Evolutionary conservation across 1,140 invertebrate species (phyloP).

Genomic region (Brachionus calyciflorus): DNA sequence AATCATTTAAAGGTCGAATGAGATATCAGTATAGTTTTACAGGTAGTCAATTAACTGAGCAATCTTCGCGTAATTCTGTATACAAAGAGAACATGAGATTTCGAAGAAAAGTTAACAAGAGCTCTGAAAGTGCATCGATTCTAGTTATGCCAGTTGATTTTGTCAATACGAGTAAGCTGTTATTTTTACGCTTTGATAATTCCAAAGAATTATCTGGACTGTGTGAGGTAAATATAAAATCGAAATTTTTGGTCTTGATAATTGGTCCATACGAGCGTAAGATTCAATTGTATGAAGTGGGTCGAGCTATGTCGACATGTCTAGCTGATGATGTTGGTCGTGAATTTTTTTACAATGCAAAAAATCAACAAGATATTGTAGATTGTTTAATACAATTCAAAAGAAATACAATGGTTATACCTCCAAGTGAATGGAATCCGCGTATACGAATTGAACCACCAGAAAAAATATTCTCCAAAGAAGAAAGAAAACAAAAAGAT

Average conservation of each 20-base stretch:
- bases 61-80: background rate
- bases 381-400: slow-evolving; percentile 59
- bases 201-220: slow-evolving; percentile 53
- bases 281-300: slow-evolving; percentile 51
- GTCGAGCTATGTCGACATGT: slow-evolving; percentile 56
- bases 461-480: slow-evolving; percentile 48
- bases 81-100: slow-evolving; percentile 1
- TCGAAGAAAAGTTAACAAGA: slow-evolving; percentile 55
- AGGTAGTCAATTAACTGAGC: background rate
- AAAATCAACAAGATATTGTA: slow-evolving; percentile 52
- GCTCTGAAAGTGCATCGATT: slow-evolving; percentile 57
- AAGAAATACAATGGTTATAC: slow-evolving; percentile 57
- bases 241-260: slow-evolving; percentile 56
- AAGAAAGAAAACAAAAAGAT: slow-evolving; percentile 4
- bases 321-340: slow-evolving; percentile 54
- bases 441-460: slow-evolving; percentile 57
- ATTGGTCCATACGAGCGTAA: slow-evolving; percentile 50
- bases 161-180: slow-evolving; percentile 51
- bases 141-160: slow-evolving; percentile 55
- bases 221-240: slow-evolving; percentile 57
- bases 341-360: background rate
- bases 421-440: slow-evolving; percentile 60
- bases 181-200: slow-evolving; percentile 54
- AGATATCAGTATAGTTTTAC: slow-evolving; percentile 22
- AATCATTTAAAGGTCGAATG: background rate